Conservation (phyloP, 2,888 invertebrate genomes). For the Sinhomidia bicolor region DNA sequence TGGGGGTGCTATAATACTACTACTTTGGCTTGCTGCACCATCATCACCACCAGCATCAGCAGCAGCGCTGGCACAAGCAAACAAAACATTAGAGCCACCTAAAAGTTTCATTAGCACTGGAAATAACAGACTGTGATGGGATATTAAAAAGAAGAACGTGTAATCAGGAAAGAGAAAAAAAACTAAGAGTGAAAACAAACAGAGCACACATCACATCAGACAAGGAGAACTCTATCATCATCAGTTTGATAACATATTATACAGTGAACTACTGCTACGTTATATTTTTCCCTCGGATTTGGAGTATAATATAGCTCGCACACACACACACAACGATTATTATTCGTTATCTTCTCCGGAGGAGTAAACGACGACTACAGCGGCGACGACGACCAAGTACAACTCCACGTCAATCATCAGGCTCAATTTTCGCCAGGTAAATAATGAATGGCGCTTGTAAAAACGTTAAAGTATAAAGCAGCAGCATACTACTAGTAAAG, state of each 20-base stretch:
- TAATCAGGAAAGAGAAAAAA: neutral
- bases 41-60: no score
- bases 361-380: no score
- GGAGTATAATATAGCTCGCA: neutral
- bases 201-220: neutral
- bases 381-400: neutral
- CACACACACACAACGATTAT: neutral
- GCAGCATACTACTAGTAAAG: no score
- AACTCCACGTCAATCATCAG: constrained; percentile 15
- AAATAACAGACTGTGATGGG: no score
- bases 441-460: neutral
- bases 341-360: neutral
- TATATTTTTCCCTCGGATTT: no score
- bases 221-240: constrained; percentile 8
- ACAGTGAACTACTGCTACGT: no score
- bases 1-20: neutral
- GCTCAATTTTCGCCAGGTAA: constrained; percentile 20
- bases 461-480: no score
- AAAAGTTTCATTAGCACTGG: no score
- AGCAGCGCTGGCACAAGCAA: no score
- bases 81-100: no score
- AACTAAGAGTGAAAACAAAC: neutral
- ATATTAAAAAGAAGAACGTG: neutral
- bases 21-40: neutral
- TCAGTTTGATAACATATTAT: neutral